Evolutionary conservation across 2,888 invertebrate species (phyloP), one percentile per base, ranked within the genome.

Genomic region (Zootermopsis nevadensis): DNA sequence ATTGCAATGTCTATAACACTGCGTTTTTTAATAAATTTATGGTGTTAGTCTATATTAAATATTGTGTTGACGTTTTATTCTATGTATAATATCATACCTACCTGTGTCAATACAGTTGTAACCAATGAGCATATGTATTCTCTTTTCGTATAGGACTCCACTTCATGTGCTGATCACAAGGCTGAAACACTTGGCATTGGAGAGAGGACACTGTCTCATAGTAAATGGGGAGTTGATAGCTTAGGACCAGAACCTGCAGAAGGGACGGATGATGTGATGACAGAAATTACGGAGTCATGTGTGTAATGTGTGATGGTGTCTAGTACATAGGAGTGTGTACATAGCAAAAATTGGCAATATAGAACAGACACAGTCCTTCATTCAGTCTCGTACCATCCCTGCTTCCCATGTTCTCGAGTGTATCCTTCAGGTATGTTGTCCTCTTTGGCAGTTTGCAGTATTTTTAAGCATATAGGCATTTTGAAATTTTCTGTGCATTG

Each of bases 221-320:
- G 55, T 77, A 30, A 31, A 77, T 53, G 77, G 48, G 55, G 31
- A n/a, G 31, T 30, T 24, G 3, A n/a, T 33, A 19, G 66, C 8
- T 33, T 35, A 33, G 35, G n/a, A n/a, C 33, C 74, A 66, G 79
- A 79, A 27, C 31, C 79, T n/a, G 33, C 66, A 33, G 74, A 35
- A 60, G 35, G 31, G 35, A 79, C 60, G 60, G 33, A 35, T n/a
- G 31, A n/a, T 30, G 15, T 27, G 27, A 66, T 33, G 22, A 66
- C 35, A n/a, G 79, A 79, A 27, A 79, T 79, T 38, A 79, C 79
- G 27, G 79, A 79, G 31, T 79, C 79, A 10, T 79, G 79, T 38
- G 79, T 79, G 60, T 79, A 60, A 66, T 35, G 38, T 22, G 69
- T 69, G 69, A 69, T 15, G 33, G 10, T 69, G 69, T 33, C 31